phyloP scores from a whole-genome alignment of 2,888 invertebrate species.

The Phengaris alcon region DNA sequence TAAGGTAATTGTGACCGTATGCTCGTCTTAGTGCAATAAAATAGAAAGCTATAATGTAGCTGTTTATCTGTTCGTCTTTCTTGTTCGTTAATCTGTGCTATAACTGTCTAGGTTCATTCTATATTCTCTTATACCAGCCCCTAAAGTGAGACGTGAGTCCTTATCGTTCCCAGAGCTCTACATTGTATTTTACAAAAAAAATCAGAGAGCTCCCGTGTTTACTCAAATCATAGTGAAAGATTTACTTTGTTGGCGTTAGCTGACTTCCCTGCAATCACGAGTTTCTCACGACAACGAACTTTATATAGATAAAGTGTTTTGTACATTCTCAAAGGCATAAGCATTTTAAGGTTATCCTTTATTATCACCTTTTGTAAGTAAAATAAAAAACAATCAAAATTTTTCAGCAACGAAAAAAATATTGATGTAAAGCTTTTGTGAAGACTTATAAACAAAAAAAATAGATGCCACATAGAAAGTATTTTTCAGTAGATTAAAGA shows the following conservation, averaged over 20 bases:
- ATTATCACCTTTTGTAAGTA: not conserved
- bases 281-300: slow-evolving; percentile 9
- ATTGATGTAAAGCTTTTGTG: no score
- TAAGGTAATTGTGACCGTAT: no score
- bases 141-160: slow-evolving; percentile 50
- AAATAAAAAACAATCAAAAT: no score
- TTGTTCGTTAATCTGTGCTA: no score
- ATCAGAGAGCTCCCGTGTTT: slow-evolving; percentile 61
- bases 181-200: slow-evolving; percentile 70
- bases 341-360: not conserved
- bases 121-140: not conserved
- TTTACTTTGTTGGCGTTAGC: slow-evolving; percentile 50
- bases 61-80: no score
- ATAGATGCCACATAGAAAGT: not conserved
- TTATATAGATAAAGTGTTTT: not conserved
- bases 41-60: no score
- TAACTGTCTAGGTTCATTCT: not conserved
- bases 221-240: slow-evolving; percentile 65
- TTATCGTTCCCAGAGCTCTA: slow-evolving; percentile 73
- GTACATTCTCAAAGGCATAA: not conserved
- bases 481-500: slow-evolving; percentile 1
- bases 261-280: slow-evolving; percentile 26
- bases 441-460: no score
- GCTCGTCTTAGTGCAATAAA: no score
- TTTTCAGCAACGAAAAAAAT: no score